A percentile compares a stretch with the other conserved stretches of the same genome.
These are phyloP conservation scores for Sebastes jordani DNA, from an alignment of 2,797 vertebrate species.

Conservation along the genomic window DNA sequence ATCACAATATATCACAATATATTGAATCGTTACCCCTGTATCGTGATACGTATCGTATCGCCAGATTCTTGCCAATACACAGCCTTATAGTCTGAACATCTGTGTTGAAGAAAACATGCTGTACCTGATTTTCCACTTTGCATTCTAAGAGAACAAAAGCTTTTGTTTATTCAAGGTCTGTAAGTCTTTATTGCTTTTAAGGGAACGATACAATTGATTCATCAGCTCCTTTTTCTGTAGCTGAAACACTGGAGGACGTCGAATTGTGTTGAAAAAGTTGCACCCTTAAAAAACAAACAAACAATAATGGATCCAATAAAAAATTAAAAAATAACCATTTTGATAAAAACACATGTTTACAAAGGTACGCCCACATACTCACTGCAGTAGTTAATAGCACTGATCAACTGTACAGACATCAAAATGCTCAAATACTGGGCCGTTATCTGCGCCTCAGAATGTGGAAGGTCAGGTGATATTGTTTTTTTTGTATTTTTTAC, in stretches of 20 bases:
- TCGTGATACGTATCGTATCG: too few relatives aligned
- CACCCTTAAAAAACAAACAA: background rate
- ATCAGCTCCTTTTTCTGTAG: background rate
- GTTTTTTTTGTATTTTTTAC: conserved; percentile 8
- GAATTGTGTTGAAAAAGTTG: background rate
- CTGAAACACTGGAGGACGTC: background rate
- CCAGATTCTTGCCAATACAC: too few relatives aligned
- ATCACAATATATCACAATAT: too few relatives aligned
- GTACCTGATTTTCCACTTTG: background rate
- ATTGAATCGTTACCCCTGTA: too few relatives aligned
- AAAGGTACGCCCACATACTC: conserved; percentile 16
- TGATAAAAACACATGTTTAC: conserved; percentile 24
- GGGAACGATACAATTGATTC: background rate
- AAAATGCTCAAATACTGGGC: conserved; percentile 23
- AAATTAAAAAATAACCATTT: background rate
- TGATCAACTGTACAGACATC: conserved; percentile 15
- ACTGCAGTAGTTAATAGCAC: conserved; percentile 23
- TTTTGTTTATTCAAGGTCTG: conserved; percentile 2
- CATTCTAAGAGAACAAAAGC: background rate
- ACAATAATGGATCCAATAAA: background rate
- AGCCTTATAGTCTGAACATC: too few relatives aligned
- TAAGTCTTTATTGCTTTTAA: background rate
- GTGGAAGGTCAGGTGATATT: conserved; percentile 43
- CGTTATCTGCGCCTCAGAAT: conserved; percentile 39
- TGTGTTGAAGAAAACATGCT: background rate